These are phyloP conservation scores for Cichladusa arquata DNA, from an alignment of 2,113 vertebrate species.

Conservation along the genomic window DNA sequence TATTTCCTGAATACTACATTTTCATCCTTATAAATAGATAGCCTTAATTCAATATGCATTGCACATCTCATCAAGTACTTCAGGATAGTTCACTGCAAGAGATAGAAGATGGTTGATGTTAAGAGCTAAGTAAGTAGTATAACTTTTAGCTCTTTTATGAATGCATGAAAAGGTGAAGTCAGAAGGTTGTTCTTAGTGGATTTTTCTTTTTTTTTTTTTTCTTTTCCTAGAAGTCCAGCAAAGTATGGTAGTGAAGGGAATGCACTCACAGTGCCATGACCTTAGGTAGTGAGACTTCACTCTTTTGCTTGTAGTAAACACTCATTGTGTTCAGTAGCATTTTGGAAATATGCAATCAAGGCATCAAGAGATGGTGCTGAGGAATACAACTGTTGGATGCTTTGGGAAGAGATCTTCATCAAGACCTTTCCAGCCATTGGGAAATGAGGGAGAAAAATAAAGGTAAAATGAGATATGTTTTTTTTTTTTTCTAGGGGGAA, in stretches of 20 bases:
- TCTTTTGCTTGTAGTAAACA: background rate
- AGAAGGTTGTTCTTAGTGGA: background rate
- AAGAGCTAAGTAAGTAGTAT: background rate
- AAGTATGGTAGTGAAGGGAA: background rate
- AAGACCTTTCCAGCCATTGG: background rate
- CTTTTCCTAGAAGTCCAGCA: background rate
- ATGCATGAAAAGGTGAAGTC: background rate
- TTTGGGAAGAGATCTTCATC: background rate
- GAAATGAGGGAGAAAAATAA: background rate
- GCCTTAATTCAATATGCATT: background rate
- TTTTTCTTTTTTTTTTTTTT: background rate
- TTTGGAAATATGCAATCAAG: background rate
- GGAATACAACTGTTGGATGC: background rate
- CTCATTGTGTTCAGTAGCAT: background rate
- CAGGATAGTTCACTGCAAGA: background rate
- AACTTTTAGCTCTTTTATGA: background rate
- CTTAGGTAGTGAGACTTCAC: background rate
- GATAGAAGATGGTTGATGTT: background rate
- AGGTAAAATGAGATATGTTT: background rate
- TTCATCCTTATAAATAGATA: background rate
- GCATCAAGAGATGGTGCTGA: background rate
- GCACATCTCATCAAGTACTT: background rate
- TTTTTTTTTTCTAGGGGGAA: background rate
- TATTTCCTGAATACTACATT: background rate
- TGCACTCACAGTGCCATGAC: background rate